Evolutionary conservation across 2,113 vertebrate species (phyloP), one percentile per base, ranked within the genome.

Genomic region (Istiophorus platypterus): DNA sequence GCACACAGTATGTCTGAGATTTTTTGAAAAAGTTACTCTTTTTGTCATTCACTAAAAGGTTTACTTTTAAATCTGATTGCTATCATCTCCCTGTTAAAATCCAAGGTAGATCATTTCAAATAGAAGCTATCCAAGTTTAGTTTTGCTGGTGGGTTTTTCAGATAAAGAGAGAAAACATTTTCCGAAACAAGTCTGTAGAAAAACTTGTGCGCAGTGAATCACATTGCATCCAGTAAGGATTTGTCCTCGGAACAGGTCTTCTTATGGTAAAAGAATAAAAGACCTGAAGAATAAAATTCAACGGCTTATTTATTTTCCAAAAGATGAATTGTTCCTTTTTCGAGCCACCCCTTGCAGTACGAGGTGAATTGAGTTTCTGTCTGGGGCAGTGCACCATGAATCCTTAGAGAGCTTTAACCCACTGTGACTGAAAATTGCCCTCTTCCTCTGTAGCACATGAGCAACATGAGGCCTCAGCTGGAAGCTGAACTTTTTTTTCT

Each of bases 1-100:
- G 15, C 95, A 97, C 67, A 97, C 93, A 1, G 98, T 99, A 93
- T 92, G 91, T 86, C 22, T 47, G 12, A 9, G 3, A 8, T 45
- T n/a, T 54, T 69, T 39, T n/a, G 20, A 69, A 45, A 66, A 54
- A 52, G 39, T 1, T 2, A 42, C 26, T 62, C 58, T 3, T 20
- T 41, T 14, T 34, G 61, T 57, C 41, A 65, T 45, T 79, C 31
- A 62, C 14, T 26, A 13, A 67, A 31, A 12, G 20, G 58, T 82
- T 67, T 61, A 80, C 59, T 34, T 49, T 8, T 13, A 54, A 54
- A 52, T 42, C 17, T 22, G 3, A 73, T 41, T 37, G 1, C 26
- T 7, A 11, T 76, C 37, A 18, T 41, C 1, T 31, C 10, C 22
- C 31, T 59, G 65, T 79, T 83, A 27, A 74, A 69, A 51, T 63